These are phyloP conservation scores for Tipula lateralis DNA, from an alignment of 2,888 invertebrate species.

Conservation along the genomic window DNA sequence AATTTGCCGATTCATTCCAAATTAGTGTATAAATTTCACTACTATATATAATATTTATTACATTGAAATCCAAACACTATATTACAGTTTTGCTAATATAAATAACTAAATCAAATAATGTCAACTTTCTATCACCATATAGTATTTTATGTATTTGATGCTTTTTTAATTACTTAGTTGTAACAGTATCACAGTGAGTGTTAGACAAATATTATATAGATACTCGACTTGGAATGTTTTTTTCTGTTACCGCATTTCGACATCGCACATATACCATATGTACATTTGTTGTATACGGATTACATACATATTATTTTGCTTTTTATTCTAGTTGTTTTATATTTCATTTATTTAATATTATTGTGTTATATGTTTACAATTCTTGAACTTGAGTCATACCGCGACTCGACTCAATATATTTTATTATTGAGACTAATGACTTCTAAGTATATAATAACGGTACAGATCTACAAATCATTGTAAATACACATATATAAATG, in stretches of 20 bases:
- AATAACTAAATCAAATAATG: no score
- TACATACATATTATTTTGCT: not conserved
- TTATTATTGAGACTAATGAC: not conserved
- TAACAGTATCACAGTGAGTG: not conserved
- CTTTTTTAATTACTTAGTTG: not conserved
- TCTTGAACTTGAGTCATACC: not conserved
- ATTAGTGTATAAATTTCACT: no score
- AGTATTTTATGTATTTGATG: not conserved
- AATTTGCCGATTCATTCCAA: no score
- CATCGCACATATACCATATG: not conserved
- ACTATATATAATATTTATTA: no score
- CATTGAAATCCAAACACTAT: no score
- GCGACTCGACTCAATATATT: not conserved
- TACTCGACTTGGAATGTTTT: not conserved
- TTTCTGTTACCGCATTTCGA: not conserved
- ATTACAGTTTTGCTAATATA: no score
- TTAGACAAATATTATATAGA: not conserved
- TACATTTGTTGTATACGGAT: not conserved
- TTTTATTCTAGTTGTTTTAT: not conserved
- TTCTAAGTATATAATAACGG: not conserved
- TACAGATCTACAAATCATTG: not conserved
- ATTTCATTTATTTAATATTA: not conserved
- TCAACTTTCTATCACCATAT: not conserved
- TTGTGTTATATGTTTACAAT: not conserved
- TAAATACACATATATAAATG: no score